Evolutionary conservation across 2,797 vertebrate genomes (phyloP).

Genomic region (Varecia variegata): DNA sequence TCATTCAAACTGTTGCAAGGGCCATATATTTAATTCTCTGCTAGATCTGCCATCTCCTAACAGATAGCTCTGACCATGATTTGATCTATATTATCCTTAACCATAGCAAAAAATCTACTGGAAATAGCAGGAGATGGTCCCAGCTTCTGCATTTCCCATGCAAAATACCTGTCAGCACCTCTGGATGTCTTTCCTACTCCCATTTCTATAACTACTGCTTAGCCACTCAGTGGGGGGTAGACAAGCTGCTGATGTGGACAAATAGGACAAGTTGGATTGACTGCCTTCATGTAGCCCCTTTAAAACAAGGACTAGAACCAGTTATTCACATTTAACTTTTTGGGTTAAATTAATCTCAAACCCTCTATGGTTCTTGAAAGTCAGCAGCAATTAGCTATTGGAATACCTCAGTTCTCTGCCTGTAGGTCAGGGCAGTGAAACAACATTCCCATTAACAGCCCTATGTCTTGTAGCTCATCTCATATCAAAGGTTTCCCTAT

Average conservation of each 20-base stretch:
- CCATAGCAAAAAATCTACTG: not conserved
- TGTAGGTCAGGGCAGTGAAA: not conserved
- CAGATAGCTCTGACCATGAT: not conserved
- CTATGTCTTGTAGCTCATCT: not conserved
- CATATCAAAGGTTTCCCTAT: not conserved
- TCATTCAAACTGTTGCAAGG: not conserved
- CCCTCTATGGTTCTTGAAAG: not conserved
- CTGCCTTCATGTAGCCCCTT: not conserved
- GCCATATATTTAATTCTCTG: conserved; percentile 30
- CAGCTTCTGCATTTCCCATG: not conserved
- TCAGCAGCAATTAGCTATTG: not conserved
- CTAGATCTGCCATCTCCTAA: not conserved
- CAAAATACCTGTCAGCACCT: not conserved
- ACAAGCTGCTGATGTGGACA: not conserved
- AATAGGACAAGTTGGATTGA: not conserved
- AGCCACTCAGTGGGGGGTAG: not conserved
- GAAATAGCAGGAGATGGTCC: not conserved
- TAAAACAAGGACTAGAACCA: not conserved
- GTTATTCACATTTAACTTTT: not conserved
- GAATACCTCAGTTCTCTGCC: not conserved
- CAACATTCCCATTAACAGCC: not conserved
- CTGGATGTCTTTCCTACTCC: not conserved
- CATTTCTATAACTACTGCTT: not conserved
- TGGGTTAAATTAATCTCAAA: not conserved
- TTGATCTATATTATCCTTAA: conserved; percentile 13